phyloP scores from a whole-genome alignment of 2,888 invertebrate genomes.

The Synanthedon vespiformis region DNA sequence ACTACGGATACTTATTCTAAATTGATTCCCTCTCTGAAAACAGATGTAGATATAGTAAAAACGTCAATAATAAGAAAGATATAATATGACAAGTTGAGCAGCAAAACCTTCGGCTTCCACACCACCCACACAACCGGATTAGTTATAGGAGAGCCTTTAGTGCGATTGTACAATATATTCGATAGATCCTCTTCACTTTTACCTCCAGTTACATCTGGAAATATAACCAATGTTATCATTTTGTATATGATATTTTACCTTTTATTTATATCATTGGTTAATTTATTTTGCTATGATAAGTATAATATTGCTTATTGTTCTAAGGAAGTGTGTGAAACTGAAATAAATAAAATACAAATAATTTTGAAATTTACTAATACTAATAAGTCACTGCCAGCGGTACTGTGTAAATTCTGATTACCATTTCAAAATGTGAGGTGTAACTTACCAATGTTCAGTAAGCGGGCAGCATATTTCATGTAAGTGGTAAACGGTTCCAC shows the following conservation, averaged over 20 bases:
- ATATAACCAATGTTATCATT: not conserved
- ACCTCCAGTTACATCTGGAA: conserved; percentile 30
- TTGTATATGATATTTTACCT: not conserved
- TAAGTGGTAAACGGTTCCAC: conserved; percentile 18
- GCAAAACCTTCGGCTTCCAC: conserved; percentile 29
- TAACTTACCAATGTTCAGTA: conserved; percentile 26
- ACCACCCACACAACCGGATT: conserved; percentile 43
- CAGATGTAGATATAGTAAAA: not conserved
- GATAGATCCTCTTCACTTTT: conserved; percentile 31
- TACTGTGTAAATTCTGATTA: too few relatives aligned
- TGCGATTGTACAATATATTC: conserved; percentile 24
- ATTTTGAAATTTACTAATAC: too few relatives aligned
- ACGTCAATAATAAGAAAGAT: not conserved
- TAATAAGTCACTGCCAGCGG: too few relatives aligned
- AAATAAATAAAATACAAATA: too few relatives aligned
- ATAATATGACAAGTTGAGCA: too few relatives aligned
- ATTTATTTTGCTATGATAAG: too few relatives aligned
- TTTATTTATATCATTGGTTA: too few relatives aligned
- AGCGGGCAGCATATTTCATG: conserved; percentile 26
- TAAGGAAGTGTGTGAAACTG: too few relatives aligned
- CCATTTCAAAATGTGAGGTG: too few relatives aligned
- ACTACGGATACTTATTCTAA: conserved; percentile 40
- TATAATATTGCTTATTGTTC: too few relatives aligned
- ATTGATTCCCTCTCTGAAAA: conserved; percentile 22
- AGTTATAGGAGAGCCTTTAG: conserved; percentile 16